A percentile compares a stretch with the other conserved stretches of the same genome.
phyloP scores from a whole-genome alignment of 2,113 vertebrate genomes.

The Protobothrops mucrosquamatus region DNA sequence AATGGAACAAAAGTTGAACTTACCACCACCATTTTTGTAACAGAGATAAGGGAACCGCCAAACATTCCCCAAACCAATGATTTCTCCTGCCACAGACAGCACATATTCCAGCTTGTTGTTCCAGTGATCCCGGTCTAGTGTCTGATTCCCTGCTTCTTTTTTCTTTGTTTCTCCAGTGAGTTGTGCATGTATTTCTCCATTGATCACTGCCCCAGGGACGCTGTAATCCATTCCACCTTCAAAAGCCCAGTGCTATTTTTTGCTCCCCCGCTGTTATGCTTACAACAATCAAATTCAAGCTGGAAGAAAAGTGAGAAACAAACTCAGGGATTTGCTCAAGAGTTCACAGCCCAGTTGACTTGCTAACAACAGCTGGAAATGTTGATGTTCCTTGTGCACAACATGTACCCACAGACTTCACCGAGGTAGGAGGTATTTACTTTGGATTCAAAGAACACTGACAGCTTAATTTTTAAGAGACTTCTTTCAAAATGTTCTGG shows the following conservation, averaged over 20 bases:
- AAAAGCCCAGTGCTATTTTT: constrained; percentile 40
- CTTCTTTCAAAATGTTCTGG: constrained; percentile 10
- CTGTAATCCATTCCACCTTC: constrained; percentile 77
- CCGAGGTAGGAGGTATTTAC: background rate
- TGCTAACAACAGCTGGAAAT: background rate
- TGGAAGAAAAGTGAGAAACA: background rate
- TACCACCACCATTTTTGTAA: constrained; percentile 95
- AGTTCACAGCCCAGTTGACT: background rate
- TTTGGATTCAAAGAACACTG: constrained; percentile 12
- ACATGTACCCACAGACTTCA: fast-evolving
- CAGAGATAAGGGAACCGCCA: constrained; percentile 96
- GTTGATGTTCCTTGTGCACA: background rate
- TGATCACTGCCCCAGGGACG: constrained; percentile 65
- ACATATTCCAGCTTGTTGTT: constrained; percentile 89
- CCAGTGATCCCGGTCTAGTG: constrained; percentile 85
- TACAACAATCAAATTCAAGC: background rate
- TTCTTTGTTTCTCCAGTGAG: constrained; percentile 63
- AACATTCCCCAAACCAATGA: constrained; percentile 89
- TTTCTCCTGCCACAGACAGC: constrained; percentile 87
- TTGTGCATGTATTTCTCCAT: constrained; percentile 66
- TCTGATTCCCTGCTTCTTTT: constrained; percentile 58
- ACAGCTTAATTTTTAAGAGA: constrained; percentile 3
- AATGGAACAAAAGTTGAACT: constrained; percentile 41
- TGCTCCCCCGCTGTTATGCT: background rate
- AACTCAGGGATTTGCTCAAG: fast-evolving